A percentile compares a stretch with the other conserved stretches of the same genome.
Conservation (phyloP, 2,888 invertebrate genomes). For the Barypeithes pellucidus region DNA sequence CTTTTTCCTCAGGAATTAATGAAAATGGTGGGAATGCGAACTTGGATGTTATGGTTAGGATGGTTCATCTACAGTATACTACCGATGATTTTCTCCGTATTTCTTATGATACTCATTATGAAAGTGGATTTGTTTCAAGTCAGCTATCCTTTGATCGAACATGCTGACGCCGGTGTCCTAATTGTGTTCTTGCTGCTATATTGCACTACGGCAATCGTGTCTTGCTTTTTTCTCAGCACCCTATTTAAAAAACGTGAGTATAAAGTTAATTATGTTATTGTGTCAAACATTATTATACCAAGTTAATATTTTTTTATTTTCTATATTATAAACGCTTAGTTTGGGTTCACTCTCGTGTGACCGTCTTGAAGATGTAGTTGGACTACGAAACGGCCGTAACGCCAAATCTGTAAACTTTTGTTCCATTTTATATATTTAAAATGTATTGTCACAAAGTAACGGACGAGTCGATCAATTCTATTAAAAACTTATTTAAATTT, state of each 20-base stretch:
- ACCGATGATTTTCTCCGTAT: constrained; percentile 77
- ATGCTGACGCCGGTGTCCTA: constrained; percentile 78
- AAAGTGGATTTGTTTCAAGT: constrained; percentile 72
- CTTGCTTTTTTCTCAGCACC: constrained; percentile 85
- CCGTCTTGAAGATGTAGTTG: too few species aligned
- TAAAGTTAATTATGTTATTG: background rate
- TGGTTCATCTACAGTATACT: constrained; percentile 88
- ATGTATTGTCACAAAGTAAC: too few species aligned
- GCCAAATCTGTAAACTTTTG: too few species aligned
- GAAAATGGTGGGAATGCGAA: constrained; percentile 92
- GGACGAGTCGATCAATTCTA: too few species aligned
- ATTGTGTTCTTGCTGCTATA: constrained; percentile 83
- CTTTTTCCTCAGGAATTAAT: constrained; percentile 92
- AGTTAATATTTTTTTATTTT: too few species aligned
- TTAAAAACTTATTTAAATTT: too few species aligned
- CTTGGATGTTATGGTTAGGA: constrained; percentile 89
- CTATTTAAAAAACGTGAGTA: constrained; percentile 83
- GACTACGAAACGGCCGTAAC: too few species aligned
- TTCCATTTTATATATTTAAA: too few species aligned
- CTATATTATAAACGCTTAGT: too few species aligned
- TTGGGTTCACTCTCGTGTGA: too few species aligned
- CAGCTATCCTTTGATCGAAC: constrained; percentile 78
- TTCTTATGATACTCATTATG: constrained; percentile 74
- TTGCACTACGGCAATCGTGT: constrained; percentile 79
- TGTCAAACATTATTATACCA: too few species aligned